Evolutionary conservation across 2,113 vertebrate genomes (phyloP), one percentile per base, ranked within the genome.

Genomic region (Tinamus guttatus): DNA sequence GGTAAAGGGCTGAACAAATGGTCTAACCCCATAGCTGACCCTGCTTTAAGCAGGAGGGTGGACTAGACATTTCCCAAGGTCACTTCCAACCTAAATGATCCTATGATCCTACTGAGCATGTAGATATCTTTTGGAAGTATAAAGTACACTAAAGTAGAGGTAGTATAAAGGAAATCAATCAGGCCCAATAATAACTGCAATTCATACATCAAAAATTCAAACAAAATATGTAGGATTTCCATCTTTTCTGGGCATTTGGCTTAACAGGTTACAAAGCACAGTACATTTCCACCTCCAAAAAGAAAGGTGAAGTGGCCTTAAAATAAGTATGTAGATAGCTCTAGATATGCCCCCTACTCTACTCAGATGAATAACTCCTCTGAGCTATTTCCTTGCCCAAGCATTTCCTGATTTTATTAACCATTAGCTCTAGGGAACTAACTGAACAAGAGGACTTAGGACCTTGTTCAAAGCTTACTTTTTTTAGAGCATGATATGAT

Each of bases 351-450:
- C 40, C 76, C 49, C 68, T 74, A 47, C 11, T 70, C 21, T 68
- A 43, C 64, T 75, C 34, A 92, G 38, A 88, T 43, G 13, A 92
- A 68, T 18, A 84, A 32, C 11, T 77, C 64, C 56, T 70, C 81
- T 56, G 52, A 92, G 65, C 8, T 60, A 68, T 75, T 90, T 13
- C 14, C 64, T 76, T 92, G 60, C 58, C 78, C 28, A 52, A 91
- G 65, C 8, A 56, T 74, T 92, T 94, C 78, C 67, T 94, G 30
- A 69, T 84, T 58, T 91, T 49, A 73, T 87, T 90, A 89, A 80
- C 75, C 43, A 76, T 70, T 90, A 87, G 2, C 6, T 87, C 59
- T 49, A 24, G 59, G 78, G 49, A 85, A 87, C 63, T 89, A 94
- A 89, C 58, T 81, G 81, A 95, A 94, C 65, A 73, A 81, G 20